Percentiles rank a stretch among this genome's conserved stretches.
Evolutionary conservation across 2,113 vertebrate species (phyloP).

Genomic region (Microcebus griseorufus): DNA sequence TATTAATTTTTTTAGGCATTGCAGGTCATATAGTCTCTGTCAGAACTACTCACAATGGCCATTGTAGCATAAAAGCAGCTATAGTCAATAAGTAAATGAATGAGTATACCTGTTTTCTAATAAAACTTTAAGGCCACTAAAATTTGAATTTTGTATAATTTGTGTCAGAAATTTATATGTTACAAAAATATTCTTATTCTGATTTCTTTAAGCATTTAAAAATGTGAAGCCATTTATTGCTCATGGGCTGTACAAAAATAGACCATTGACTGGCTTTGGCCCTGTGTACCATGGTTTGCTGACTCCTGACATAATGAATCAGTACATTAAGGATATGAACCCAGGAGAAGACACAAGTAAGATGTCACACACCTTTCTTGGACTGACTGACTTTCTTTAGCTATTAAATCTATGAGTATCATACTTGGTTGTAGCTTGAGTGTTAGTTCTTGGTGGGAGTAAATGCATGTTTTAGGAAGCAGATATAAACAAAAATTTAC

Average conservation of each 20-base stretch:
- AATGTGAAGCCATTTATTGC: background rate
- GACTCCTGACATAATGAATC: background rate
- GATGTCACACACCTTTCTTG: background rate
- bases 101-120: background rate
- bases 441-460: background rate
- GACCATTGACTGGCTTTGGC: background rate
- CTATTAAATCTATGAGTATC: background rate
- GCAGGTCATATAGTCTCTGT: background rate
- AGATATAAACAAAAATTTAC: background rate
- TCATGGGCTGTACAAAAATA: background rate
- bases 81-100: background rate
- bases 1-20: background rate
- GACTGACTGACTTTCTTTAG: background rate
- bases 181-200: background rate
- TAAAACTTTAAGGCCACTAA: background rate
- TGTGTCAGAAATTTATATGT: background rate
- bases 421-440: background rate
- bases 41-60: background rate
- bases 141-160: slow-evolving; percentile 8
- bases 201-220: background rate
- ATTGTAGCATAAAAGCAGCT: background rate
- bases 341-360: background rate
- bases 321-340: background rate
- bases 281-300: background rate
- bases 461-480: background rate